phyloP scores from a whole-genome alignment of 1,140 invertebrate species.

The Alviniconcha marisindica region DNA sequence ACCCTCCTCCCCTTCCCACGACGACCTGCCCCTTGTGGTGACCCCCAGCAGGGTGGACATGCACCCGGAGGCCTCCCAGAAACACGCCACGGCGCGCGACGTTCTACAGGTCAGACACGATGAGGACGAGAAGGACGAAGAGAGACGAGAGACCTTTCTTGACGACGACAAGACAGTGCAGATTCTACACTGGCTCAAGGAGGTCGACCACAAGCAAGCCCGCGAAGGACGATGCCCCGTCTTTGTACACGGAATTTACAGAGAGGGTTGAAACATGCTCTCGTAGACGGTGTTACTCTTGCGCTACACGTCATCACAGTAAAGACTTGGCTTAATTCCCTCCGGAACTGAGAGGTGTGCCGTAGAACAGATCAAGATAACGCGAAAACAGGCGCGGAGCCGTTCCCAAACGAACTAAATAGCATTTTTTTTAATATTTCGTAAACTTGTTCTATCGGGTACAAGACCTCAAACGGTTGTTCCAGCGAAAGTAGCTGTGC shows the following conservation, averaged over 20 bases:
- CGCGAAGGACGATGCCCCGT: slow-evolving; percentile 31
- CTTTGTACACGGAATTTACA: neutral
- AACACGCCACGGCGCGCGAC: neutral
- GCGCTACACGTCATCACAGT: too few relatives aligned
- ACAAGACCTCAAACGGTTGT: too few relatives aligned
- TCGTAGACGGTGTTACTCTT: too few relatives aligned
- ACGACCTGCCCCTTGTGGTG: slow-evolving; percentile 1
- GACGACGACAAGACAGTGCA: slow-evolving; percentile 38
- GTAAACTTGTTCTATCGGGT: too few relatives aligned
- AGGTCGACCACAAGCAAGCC: slow-evolving; percentile 25
- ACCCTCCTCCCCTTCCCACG: slow-evolving; percentile 6
- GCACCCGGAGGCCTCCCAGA: neutral
- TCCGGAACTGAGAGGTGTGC: too few relatives aligned
- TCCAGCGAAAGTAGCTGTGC: too few relatives aligned
- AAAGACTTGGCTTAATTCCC: too few relatives aligned
- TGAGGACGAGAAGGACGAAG: neutral
- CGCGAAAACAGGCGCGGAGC: too few relatives aligned
- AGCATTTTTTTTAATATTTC: too few relatives aligned
- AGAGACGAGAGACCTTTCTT: slow-evolving; percentile 11
- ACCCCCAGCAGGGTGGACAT: neutral
- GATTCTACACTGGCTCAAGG: slow-evolving; percentile 36
- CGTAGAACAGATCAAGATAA: too few relatives aligned
- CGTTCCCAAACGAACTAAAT: too few relatives aligned
- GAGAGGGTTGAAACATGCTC: slow-evolving; percentile 24
- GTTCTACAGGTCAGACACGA: neutral